Percentiles rank a stretch among this genome's conserved stretches.
Conservation (phyloP, 2,797 vertebrate genomes). For the Cynopterus sphinx region DNA sequence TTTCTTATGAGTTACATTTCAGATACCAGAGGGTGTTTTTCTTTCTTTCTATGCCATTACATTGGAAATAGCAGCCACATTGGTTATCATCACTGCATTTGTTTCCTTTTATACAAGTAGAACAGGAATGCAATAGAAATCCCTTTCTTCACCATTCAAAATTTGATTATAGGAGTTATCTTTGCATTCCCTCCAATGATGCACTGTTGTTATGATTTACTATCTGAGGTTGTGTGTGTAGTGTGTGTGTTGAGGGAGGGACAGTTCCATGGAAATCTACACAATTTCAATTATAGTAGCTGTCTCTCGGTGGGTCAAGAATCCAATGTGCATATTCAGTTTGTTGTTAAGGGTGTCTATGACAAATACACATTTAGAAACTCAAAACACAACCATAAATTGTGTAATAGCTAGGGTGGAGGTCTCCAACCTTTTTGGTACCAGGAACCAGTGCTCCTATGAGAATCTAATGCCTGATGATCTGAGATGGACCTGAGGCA, state of each 20-base stretch:
- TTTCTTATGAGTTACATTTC: not conserved
- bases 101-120: not conserved
- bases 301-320: not conserved
- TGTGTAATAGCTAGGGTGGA: not conserved
- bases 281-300: not conserved
- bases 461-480: no score
- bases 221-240: no score
- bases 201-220: not conserved
- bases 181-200: not conserved
- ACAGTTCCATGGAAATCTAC: not conserved
- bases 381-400: not conserved
- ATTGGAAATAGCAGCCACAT: not conserved
- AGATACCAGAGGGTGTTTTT: not conserved
- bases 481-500: no score
- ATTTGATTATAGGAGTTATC: not conserved
- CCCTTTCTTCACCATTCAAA: not conserved
- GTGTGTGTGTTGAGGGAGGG: accelerated
- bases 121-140: not conserved
- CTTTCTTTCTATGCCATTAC: not conserved
- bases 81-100: not conserved
- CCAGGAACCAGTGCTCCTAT: no score
- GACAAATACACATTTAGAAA: not conserved
- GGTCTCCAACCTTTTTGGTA: no score
- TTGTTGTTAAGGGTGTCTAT: not conserved
- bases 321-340: not conserved